Conservation (phyloP, 2,888 invertebrate species). For the Diarsia brunnea region DNA sequence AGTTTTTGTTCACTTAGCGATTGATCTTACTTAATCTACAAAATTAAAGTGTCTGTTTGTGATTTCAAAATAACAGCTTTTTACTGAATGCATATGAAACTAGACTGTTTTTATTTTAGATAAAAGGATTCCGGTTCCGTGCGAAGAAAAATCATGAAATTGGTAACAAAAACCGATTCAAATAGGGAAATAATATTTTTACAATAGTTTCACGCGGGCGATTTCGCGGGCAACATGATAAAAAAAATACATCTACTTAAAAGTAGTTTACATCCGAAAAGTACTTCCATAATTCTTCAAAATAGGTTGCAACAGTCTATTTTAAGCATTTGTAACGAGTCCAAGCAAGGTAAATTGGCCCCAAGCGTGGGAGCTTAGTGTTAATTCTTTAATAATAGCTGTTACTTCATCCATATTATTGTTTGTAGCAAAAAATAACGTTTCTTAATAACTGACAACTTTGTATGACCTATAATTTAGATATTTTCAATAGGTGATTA, state of each 20-base stretch:
- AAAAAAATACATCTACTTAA: background rate
- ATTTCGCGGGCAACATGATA: background rate
- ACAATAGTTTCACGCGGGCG: too few relatives aligned
- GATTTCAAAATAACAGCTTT: too few relatives aligned
- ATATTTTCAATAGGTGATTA: constrained; percentile 18
- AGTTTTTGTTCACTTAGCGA: background rate
- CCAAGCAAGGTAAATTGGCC: constrained; percentile 44
- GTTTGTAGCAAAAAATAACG: constrained; percentile 66
- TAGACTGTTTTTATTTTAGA: too few relatives aligned
- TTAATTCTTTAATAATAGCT: constrained; percentile 69
- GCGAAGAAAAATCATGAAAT: too few relatives aligned
- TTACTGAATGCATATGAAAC: too few relatives aligned
- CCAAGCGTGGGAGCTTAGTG: constrained; percentile 68
- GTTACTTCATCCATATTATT: constrained; percentile 68
- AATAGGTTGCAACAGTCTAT: constrained; percentile 25
- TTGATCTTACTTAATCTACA: background rate
- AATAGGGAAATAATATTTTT: too few relatives aligned
- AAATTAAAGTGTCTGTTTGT: background rate
- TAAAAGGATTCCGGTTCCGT: too few relatives aligned
- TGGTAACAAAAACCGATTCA: too few relatives aligned
- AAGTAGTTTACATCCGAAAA: constrained; percentile 15
- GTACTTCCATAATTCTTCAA: constrained; percentile 9
- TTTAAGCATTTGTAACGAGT: constrained; percentile 48
- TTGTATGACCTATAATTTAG: constrained; percentile 48
- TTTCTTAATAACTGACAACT: constrained; percentile 26